These are phyloP conservation scores for Centrocercus urophasianus DNA, from an alignment of 2,113 vertebrate species.

Conservation along the genomic window DNA sequence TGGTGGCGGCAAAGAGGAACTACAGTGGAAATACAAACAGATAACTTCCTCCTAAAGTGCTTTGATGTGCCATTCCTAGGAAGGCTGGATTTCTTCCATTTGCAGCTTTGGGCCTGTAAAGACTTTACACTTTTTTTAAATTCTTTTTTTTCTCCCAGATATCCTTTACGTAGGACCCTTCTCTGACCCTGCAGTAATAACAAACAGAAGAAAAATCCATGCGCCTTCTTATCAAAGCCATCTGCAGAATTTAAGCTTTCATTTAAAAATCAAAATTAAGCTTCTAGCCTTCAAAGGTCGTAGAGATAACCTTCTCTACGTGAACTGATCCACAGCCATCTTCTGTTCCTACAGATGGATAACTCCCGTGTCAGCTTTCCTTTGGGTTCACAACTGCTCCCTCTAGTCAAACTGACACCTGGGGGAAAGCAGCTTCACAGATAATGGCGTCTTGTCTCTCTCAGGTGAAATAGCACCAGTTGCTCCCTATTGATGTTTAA, in stretches of 20 bases:
- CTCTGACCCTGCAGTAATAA: constrained; percentile 57
- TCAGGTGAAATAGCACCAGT: neutral
- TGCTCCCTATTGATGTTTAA: neutral
- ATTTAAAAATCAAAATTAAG: constrained; percentile 68
- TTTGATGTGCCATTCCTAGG: constrained; percentile 56
- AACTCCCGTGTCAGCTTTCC: neutral
- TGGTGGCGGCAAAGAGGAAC: constrained; percentile 19
- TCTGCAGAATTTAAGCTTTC: constrained; percentile 68
- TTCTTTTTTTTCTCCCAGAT: neutral
- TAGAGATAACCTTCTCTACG: constrained; percentile 57
- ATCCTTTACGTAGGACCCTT: constrained; percentile 1
- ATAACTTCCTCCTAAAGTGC: constrained; percentile 48
- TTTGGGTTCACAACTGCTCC: neutral
- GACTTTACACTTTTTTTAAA: constrained; percentile 1
- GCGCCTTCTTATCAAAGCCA: constrained; percentile 55
- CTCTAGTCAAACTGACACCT: neutral
- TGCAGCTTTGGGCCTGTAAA: neutral
- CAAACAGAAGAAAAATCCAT: constrained; percentile 68
- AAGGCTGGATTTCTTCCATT: constrained; percentile 29
- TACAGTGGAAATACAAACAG: constrained; percentile 53
- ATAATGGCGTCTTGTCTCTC: neutral
- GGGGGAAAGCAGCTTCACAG: neutral
- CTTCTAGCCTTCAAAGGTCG: constrained; percentile 58
- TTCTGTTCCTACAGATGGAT: neutral
- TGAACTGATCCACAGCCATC: constrained; percentile 33